Percentiles rank a stretch among this genome's conserved stretches.
Conservation (phyloP, 1,140 invertebrate species). For the Drosophila novamexicana region DNA sequence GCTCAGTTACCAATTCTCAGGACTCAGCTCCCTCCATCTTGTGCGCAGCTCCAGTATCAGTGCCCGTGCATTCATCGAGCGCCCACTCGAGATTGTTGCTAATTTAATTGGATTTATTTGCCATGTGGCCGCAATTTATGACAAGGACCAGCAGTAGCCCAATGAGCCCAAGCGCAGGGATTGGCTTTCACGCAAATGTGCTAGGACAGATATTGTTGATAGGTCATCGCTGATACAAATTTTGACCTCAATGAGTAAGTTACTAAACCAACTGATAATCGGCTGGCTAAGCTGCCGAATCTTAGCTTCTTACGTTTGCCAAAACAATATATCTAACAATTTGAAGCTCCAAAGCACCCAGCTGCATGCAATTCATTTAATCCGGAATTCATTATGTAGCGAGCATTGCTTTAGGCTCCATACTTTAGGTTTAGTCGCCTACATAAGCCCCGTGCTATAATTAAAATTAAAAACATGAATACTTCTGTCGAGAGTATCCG, state of each 20-base stretch:
- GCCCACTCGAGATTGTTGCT: slow-evolving; percentile 43
- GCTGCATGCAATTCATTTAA: background rate
- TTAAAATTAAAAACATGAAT: too few species aligned
- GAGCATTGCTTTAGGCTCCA: background rate
- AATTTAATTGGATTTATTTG: slow-evolving; percentile 57
- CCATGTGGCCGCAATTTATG: slow-evolving; percentile 37
- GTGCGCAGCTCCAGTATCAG: background rate
- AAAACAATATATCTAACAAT: background rate
- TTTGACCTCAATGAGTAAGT: background rate
- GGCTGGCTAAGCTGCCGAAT: slow-evolving; percentile 5
- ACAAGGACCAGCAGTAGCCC: background rate
- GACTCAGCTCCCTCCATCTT: background rate
- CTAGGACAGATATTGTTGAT: slow-evolving; percentile 6
- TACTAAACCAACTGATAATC: slow-evolving; percentile 5
- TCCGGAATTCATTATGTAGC: background rate
- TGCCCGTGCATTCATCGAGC: slow-evolving; percentile 18
- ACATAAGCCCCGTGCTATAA: too few species aligned
- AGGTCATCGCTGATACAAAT: background rate
- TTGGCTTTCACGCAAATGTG: slow-evolving; percentile 2
- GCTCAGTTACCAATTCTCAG: background rate
- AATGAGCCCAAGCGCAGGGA: background rate
- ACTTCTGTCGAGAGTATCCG: too few species aligned
- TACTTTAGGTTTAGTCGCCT: too few species aligned
- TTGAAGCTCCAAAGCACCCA: background rate
- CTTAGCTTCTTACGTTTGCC: background rate